Base-by-base conservation (phyloP, 2,797 vertebrate genomes). In the Lagocephalus sceleratus region DNA sequence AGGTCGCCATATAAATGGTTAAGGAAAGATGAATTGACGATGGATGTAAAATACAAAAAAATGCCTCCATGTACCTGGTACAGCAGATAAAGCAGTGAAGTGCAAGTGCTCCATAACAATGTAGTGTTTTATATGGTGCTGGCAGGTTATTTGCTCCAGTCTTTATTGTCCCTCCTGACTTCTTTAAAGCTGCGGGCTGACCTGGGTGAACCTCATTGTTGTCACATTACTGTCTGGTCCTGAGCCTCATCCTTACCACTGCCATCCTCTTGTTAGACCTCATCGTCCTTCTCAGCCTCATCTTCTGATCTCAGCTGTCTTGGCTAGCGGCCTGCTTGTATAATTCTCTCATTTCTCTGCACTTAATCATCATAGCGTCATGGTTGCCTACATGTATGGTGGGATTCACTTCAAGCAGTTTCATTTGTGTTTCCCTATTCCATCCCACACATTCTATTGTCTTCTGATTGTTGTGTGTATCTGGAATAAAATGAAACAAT, bases 171-270 rank as follows among this genome's bases (percentile, higher is more conserved):
- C 23, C 12, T 20, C 17, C n/a, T 42, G 29, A 47, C 56, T 62
- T 57, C 41, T 51, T 38, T 60, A 56, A 48, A 41, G 54, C 66
- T 75, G 53, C 66, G 16, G 23, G 60, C 69, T 78, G 67, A 59
- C 78, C 67, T 77, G 55, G 73, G 66, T 76, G 61, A 56, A 49
- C 65, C 51, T 74, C 8, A 45, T 73, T 60, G 48, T 48, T 47
- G 19, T 61, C 60, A 49, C 57, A 29, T 20, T 42, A 51, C 53
- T 62, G 3, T 57, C 52, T 25, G 47, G 32, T 45, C 12, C 54
- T 40, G n/a, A n/a, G 50, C 57, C 47, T 57, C 55, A 38, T 52
- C 74, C 63, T 72, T 61, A 38, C 56, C 11, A 5, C 38, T 51
- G 12, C 49, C 46, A 32, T 42, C 46, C 47, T 66, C 29, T 15